Evolutionary conservation across 2,888 invertebrate genomes (phyloP).

Genomic region (Drosophila niveifrons): DNA sequence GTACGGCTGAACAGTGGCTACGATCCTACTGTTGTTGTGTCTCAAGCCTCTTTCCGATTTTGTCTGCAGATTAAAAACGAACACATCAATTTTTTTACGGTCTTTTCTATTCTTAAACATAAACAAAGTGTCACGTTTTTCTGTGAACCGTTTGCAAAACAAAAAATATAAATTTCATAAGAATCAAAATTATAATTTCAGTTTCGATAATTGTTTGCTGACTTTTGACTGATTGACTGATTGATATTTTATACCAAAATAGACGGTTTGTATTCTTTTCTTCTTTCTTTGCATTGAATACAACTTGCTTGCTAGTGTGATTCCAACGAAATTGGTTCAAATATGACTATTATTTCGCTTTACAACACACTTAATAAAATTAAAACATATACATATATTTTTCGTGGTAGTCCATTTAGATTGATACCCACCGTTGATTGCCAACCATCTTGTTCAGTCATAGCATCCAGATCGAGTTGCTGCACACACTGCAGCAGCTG

Average conservation of each 20-base stretch:
- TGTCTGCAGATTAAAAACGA: constrained; percentile 54
- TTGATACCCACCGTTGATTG: constrained; percentile 40
- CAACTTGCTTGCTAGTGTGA: too few relatives aligned
- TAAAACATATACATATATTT: too few relatives aligned
- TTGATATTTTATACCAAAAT: constrained; percentile 28
- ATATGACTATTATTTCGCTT: background rate
- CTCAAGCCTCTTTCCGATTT: constrained; percentile 56
- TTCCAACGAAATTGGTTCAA: too few relatives aligned
- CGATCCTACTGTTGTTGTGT: constrained; percentile 85
- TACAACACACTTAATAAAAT: background rate
- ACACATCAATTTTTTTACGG: constrained; percentile 48
- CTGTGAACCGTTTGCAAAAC: background rate
- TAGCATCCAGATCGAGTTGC: constrained; percentile 87
- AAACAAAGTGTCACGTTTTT: constrained; percentile 27
- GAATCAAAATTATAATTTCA: constrained; percentile 18
- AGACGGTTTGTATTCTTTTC: too few relatives aligned
- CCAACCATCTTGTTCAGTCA: constrained; percentile 72
- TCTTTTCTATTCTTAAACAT: constrained; percentile 5
- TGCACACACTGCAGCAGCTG: constrained; percentile 88
- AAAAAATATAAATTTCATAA: constrained; percentile 23
- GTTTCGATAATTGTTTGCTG: constrained; percentile 11
- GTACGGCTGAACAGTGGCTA: constrained; percentile 89
- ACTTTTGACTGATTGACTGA: constrained; percentile 22
- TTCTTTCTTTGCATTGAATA: too few relatives aligned
- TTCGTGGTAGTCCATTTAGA: background rate